Conservation (phyloP, 2,797 vertebrate species). For the Sebastes vulpes region DNA sequence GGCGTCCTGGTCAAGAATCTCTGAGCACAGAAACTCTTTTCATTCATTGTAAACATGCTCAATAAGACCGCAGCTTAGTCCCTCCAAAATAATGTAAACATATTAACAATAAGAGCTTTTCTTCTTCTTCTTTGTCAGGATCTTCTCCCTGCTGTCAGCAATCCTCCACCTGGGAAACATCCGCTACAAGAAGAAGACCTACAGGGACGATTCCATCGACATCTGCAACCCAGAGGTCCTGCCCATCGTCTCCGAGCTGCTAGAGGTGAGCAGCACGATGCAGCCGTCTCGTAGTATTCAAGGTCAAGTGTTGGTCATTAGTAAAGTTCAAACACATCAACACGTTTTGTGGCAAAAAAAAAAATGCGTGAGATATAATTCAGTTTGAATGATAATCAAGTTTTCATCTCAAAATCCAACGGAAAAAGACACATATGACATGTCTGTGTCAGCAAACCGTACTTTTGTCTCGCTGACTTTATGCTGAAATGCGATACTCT, state of each 20-base stretch:
- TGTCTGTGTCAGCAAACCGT: neutral
- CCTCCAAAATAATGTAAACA: neutral
- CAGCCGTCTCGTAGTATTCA: neutral
- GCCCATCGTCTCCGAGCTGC: constrained; percentile 91
- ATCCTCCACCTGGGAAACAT: constrained; percentile 97
- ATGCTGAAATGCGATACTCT: constrained; percentile 34
- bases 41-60: neutral
- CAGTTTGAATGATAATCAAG: neutral
- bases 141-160: constrained; percentile 93
- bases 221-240: constrained; percentile 94
- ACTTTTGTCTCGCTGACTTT: constrained; percentile 17
- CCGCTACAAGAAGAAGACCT: constrained; percentile 95
- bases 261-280: constrained; percentile 85
- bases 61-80: neutral
- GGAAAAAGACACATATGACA: neutral
- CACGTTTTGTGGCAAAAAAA: neutral
- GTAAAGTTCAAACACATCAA: neutral
- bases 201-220: constrained; percentile 95
- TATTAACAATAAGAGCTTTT: neutral
- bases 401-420: neutral
- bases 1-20: neutral
- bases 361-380: neutral
- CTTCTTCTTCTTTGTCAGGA: constrained; percentile 76
- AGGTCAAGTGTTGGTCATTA: neutral
- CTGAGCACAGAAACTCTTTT: neutral